These are phyloP conservation scores for human DNA, from an alignment of 2,113 vertebrate genomes.

Conservation along the genomic window GRCh38 chr7:122082001-122082500, in stretches of 20 bases:
- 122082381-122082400: not conserved
- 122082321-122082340: not conserved
- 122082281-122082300: not conserved
- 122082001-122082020: not conserved
- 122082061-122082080: not conserved
- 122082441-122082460: not conserved
- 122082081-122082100: not conserved
- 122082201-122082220: not conserved
- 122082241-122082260: not conserved
- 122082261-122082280: not conserved
- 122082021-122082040: not conserved
- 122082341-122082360: not conserved
- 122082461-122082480: not conserved
- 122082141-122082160: not conserved
- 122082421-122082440: not conserved
- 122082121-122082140: not conserved
- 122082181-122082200: not conserved
- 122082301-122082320: not conserved
- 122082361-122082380: not conserved
- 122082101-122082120: not conserved
- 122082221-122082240: not conserved
- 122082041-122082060: not conserved
- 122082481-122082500: not conserved
- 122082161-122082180: not conserved
- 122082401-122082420: too few species aligned